Evolutionary conservation across 1,140 invertebrate genomes (phyloP).

Genomic region (Amphibalanus amphitrite): DNA sequence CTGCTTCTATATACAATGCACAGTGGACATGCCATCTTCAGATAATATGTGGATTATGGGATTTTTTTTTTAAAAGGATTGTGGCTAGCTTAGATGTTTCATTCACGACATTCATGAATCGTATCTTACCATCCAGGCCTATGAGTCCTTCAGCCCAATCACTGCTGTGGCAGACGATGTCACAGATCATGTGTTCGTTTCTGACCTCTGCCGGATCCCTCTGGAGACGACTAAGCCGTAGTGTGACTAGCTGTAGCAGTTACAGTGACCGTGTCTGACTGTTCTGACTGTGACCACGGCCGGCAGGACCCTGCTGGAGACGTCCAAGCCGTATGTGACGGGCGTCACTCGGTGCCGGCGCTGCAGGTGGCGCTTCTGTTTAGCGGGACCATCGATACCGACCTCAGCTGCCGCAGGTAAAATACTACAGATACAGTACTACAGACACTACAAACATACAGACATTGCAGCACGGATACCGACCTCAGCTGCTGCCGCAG

Average conservation of each 20-base stretch:
- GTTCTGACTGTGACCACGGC: no score
- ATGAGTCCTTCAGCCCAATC: not conserved
- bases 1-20: no score
- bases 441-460: not conserved
- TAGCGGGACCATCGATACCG: constrained; percentile 62
- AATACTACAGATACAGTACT: not conserved
- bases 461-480: not conserved
- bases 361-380: constrained; percentile 73
- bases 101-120: no score
- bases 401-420: constrained; percentile 50
- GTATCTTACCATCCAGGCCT: no score
- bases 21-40: no score
- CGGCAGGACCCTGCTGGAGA: constrained; percentile 54
- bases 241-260: no score
- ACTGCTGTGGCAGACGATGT: not conserved
- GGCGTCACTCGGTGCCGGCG: constrained; percentile 79
- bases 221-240: not conserved
- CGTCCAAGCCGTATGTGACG: constrained; percentile 84
- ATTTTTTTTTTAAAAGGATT: no score
- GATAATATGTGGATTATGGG: no score
- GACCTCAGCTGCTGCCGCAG: not conserved
- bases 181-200: no score
- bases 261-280: no score
- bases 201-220: no score
- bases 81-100: no score